A percentile compares a stretch with the other conserved stretches of the same genome.
phyloP scores from a whole-genome alignment of 2,113 vertebrate species.

The Canis aureus region DNA sequence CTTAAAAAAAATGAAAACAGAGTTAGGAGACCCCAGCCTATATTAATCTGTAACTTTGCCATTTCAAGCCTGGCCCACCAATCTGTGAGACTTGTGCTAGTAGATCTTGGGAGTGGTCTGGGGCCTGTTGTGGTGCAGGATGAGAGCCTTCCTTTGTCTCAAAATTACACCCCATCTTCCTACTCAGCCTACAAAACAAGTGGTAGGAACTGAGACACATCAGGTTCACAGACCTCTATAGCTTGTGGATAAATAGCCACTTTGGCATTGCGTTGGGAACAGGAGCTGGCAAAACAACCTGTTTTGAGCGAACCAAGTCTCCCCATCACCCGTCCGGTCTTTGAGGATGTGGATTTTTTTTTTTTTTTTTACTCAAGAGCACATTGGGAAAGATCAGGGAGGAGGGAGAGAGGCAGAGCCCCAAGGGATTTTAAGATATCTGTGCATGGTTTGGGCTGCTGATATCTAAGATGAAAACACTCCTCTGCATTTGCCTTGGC shows the following conservation, averaged over 20 bases:
- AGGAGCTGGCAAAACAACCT: neutral
- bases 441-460: neutral
- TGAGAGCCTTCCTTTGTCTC: constrained; percentile 52
- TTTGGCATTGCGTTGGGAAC: neutral
- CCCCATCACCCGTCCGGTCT: neutral
- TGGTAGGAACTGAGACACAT: neutral
- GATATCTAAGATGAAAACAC: neutral
- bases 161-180: constrained; percentile 24
- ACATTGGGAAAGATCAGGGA: neutral
- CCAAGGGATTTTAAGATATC: neutral
- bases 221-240: neutral
- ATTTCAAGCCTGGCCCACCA: neutral
- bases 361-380: neutral
- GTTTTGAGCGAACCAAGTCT: neutral
- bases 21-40: neutral
- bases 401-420: neutral
- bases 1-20: neutral
- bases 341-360: neutral
- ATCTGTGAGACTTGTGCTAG: constrained; percentile 39
- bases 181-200: neutral
- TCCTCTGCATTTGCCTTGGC: fast-evolving
- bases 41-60: neutral
- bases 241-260: neutral
- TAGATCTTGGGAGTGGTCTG: neutral
- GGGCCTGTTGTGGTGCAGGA: neutral